Conservation (phyloP, 2,113 vertebrate species). For the Melanotaenia duboulayi region DNA sequence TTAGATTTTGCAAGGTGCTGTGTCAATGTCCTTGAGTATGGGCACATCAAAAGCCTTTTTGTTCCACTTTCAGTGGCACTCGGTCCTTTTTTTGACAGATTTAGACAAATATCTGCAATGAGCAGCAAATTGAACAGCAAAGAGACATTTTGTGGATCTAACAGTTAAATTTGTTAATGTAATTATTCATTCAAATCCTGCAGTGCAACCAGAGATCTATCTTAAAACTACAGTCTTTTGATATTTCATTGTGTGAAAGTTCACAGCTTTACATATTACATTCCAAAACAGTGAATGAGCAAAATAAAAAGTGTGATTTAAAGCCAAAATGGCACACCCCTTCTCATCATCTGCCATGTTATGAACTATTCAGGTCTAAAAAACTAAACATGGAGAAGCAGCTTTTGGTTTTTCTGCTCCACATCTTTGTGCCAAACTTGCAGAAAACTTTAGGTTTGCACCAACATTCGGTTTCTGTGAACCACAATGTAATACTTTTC, state of each 20-base stretch:
- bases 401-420: background rate
- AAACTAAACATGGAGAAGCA: background rate
- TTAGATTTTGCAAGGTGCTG: constrained; percentile 77
- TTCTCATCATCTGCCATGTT: constrained; percentile 30
- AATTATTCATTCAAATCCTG: constrained; percentile 18
- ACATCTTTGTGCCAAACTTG: background rate
- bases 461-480: constrained; percentile 25
- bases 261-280: too few species aligned
- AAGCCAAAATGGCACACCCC: background rate
- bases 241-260: too few species aligned
- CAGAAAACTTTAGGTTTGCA: constrained; percentile 37
- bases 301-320: background rate
- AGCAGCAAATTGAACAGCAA: constrained; percentile 58
- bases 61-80: constrained; percentile 34
- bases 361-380: background rate
- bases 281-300: too few species aligned
- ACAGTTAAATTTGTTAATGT: constrained; percentile 50
- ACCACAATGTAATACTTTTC: constrained; percentile 2
- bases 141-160: constrained; percentile 49
- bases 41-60: constrained; percentile 58
- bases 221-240: too few species aligned
- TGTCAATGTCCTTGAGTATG: constrained; percentile 73
- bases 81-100: constrained; percentile 31
- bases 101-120: constrained; percentile 51
- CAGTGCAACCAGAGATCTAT: background rate